phyloP scores from a whole-genome alignment of 2,113 vertebrate genomes.

The Carettochelys insculpta region DNA sequence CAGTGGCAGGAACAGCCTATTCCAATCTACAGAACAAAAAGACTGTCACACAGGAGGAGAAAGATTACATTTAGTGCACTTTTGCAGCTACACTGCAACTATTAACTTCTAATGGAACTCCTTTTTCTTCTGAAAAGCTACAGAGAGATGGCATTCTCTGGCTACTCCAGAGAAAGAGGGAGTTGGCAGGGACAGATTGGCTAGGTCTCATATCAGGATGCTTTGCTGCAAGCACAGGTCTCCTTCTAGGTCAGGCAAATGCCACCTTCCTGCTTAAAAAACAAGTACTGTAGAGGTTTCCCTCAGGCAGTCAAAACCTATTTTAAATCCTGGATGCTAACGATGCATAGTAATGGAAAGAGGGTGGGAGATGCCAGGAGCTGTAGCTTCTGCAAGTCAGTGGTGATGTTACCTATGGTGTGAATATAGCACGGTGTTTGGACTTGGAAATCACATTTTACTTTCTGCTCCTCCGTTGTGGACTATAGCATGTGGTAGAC shows the following conservation, averaged over 20 bases:
- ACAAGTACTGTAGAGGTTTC: rapidly evolving
- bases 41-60: constrained; percentile 39
- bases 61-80: constrained; percentile 44
- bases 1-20: neutral
- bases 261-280: neutral
- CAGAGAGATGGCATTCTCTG: constrained; percentile 28
- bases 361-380: neutral
- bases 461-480: neutral
- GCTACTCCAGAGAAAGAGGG: neutral
- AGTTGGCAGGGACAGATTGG: neutral
- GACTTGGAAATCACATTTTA: neutral
- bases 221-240: neutral
- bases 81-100: neutral
- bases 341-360: neutral
- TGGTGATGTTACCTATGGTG: neutral
- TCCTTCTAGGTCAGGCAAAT: neutral
- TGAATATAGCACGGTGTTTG: neutral
- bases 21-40: constrained; percentile 49
- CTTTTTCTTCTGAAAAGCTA: neutral
- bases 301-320: neutral
- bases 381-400: neutral
- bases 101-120: constrained; percentile 49
- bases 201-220: neutral
- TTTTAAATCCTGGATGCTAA: neutral
- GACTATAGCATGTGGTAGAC: neutral